Percentiles rank a stretch among this genome's conserved stretches.
phyloP scores from a whole-genome alignment of 2,888 invertebrate genomes.

The Neoaliturus tenellus region DNA sequence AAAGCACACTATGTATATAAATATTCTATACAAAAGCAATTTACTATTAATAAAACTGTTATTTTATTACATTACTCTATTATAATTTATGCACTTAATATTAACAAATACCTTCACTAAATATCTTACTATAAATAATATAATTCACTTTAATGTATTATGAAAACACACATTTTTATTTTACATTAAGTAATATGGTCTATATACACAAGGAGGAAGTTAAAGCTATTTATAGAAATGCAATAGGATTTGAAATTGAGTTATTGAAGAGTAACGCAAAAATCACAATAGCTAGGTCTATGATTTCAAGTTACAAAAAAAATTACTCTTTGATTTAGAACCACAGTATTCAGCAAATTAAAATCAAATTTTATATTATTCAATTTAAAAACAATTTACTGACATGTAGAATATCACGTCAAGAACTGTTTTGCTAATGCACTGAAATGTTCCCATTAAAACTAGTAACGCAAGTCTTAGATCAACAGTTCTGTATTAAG shows the following conservation, averaged over 20 bases:
- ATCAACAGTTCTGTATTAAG: no score
- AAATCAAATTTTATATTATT: no score
- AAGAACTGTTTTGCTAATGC: no score
- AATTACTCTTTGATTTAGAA: no score
- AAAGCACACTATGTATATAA: slow-evolving; percentile 58
- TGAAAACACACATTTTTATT: slow-evolving; percentile 33
- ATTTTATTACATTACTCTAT: slow-evolving; percentile 29
- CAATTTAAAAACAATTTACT: no score
- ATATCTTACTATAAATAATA: slow-evolving; percentile 28
- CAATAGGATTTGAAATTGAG: slow-evolving; percentile 5
- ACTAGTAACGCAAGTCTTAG: no score
- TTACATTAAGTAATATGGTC: slow-evolving; percentile 42
- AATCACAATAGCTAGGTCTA: not conserved
- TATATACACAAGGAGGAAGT: slow-evolving; percentile 30
- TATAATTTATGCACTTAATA: slow-evolving; percentile 37
- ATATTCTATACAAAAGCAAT: slow-evolving; percentile 57
- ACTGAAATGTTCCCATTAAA: no score
- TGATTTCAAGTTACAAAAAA: slow-evolving; percentile 12
- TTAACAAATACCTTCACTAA: slow-evolving; percentile 28
- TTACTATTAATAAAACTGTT: slow-evolving; percentile 19
- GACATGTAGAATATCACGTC: no score
- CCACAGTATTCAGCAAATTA: no score
- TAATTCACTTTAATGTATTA: not conserved
- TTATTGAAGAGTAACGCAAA: not conserved
- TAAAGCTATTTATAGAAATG: slow-evolving; percentile 46